These are phyloP conservation scores for Microtus richardsoni DNA, from an alignment of 2,113 vertebrate species.

Conservation along the genomic window DNA sequence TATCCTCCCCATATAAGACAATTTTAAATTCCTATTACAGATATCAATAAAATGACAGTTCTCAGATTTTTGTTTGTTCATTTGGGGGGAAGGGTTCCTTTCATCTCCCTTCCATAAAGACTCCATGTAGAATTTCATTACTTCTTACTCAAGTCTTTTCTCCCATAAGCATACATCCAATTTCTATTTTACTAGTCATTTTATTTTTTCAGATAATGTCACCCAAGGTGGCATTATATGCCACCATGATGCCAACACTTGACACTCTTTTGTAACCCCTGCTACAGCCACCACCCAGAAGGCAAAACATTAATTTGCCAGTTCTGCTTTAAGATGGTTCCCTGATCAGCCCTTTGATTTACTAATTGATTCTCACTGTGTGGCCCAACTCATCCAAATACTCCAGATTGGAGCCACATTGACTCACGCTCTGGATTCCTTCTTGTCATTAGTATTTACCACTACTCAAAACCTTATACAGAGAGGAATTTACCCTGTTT, in stretches of 20 bases:
- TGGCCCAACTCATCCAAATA: background rate
- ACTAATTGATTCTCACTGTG: background rate
- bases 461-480: background rate
- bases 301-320: background rate
- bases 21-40: background rate
- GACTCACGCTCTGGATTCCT: background rate
- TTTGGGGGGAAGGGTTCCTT: background rate
- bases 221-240: background rate
- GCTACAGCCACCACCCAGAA: background rate
- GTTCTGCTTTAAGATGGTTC: background rate
- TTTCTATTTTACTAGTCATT: background rate
- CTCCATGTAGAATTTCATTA: background rate
- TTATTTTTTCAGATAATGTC: background rate
- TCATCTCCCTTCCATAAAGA: background rate
- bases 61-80: background rate
- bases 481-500: background rate
- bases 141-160: background rate
- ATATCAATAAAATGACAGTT: background rate
- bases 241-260: background rate
- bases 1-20: background rate
- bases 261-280: background rate
- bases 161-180: background rate
- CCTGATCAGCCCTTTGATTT: background rate
- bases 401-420: background rate
- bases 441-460: background rate